Evolutionary conservation across 2,888 invertebrate genomes (phyloP).

Genomic region (Unio delphinus): DNA sequence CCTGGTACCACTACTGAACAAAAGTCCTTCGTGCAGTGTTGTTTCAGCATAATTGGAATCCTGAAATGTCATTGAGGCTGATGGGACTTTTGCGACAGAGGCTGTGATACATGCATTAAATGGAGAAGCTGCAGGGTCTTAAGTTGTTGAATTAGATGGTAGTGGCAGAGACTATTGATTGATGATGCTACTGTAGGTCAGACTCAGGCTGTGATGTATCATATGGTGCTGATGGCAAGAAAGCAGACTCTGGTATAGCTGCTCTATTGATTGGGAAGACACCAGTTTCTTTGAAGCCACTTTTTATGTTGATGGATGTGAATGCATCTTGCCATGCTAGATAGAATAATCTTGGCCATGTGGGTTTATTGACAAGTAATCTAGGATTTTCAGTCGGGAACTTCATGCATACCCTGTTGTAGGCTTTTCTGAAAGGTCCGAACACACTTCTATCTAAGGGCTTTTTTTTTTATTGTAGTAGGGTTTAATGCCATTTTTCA

Average conservation of each 20-base stretch:
- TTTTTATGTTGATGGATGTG: slow-evolving; percentile 20
- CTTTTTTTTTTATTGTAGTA: no score
- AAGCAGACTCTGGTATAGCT: slow-evolving; percentile 13
- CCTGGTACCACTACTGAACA: no score
- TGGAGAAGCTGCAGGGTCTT: no score
- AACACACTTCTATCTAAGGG: slow-evolving; percentile 23
- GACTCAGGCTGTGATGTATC: neutral
- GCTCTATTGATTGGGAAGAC: slow-evolving; percentile 17
- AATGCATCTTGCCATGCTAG: slow-evolving; percentile 18
- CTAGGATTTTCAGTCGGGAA: slow-evolving; percentile 16
- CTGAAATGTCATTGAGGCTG: no score
- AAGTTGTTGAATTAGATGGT: no score
- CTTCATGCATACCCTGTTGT: slow-evolving; percentile 24
- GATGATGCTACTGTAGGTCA: no score
- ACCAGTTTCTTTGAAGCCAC: slow-evolving; percentile 23
- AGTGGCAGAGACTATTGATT: no score
- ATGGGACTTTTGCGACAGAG: no score
- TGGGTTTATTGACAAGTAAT: slow-evolving; percentile 20
- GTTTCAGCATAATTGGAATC: no score
- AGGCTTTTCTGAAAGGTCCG: slow-evolving; percentile 24
- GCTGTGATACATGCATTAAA: no score
- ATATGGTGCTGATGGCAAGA: slow-evolving; percentile 16
- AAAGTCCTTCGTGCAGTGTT: no score
- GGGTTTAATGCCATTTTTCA: no score
- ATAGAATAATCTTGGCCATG: slow-evolving; percentile 16